Conservation (phyloP, 2,888 invertebrate species). For the Protonemura montana region DNA sequence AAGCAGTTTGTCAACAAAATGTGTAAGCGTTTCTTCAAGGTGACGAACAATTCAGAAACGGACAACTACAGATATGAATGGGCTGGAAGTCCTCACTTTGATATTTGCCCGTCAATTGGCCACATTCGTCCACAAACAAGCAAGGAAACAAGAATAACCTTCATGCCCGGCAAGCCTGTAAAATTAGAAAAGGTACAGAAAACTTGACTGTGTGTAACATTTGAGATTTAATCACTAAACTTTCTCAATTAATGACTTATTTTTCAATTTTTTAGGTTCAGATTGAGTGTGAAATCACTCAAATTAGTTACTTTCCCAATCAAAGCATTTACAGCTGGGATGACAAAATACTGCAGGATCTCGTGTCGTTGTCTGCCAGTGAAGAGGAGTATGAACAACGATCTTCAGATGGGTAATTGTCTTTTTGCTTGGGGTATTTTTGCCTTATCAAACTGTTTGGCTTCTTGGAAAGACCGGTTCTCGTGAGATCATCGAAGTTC, state of each 20-base stretch:
- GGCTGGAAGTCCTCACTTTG: slow-evolving; percentile 55
- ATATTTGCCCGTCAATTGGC: slow-evolving; percentile 62
- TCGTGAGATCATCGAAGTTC: too few species aligned
- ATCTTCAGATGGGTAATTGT: background rate
- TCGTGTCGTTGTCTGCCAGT: background rate
- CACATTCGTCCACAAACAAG: slow-evolving; percentile 58
- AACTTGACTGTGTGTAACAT: background rate
- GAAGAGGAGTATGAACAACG: background rate
- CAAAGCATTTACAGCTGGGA: background rate
- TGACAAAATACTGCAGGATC: background rate
- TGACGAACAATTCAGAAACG: slow-evolving; percentile 58
- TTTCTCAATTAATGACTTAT: background rate
- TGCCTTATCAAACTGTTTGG: too few species aligned
- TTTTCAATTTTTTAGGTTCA: background rate
- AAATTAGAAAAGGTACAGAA: slow-evolving; percentile 54
- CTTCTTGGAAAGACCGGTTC: too few species aligned
- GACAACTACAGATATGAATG: slow-evolving; percentile 60
- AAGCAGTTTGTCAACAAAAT: slow-evolving; percentile 56
- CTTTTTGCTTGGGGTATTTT: too few species aligned
- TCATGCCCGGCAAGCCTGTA: slow-evolving; percentile 60
- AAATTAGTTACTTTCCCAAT: background rate
- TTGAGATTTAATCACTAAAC: too few species aligned
- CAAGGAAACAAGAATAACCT: slow-evolving; percentile 64
- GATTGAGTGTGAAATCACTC: background rate
- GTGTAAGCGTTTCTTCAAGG: slow-evolving; percentile 57